Evolutionary conservation across 2,113 vertebrate species (phyloP).

Genomic region (Rhinopomastus cyanomelas): DNA sequence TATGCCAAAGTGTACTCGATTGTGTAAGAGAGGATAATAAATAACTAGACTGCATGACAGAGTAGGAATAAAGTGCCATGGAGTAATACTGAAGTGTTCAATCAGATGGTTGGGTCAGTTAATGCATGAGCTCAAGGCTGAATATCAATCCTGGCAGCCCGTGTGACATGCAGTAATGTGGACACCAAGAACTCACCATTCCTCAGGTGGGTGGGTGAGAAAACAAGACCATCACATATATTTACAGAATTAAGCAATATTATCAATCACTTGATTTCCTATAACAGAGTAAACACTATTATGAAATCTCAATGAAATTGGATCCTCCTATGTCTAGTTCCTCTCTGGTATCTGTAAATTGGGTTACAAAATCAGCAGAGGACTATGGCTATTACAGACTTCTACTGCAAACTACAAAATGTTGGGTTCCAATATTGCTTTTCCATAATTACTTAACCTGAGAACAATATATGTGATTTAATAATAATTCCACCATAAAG

Average conservation of each 20-base stretch:
- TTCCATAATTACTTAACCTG: neutral
- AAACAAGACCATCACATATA: neutral
- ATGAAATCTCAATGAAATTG: neutral
- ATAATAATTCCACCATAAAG: neutral
- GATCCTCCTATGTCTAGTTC: neutral
- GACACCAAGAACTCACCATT: neutral
- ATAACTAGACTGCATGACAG: constrained; percentile 31
- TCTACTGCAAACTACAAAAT: neutral
- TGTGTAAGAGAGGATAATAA: constrained; percentile 51
- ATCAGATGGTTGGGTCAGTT: constrained; percentile 39
- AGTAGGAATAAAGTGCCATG: neutral
- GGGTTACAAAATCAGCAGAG: neutral
- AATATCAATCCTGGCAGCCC: constrained; percentile 19
- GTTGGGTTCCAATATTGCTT: too few relatives aligned
- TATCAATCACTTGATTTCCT: neutral
- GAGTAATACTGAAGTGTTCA: constrained; percentile 28
- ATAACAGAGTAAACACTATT: neutral
- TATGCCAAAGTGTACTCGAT: constrained; percentile 47
- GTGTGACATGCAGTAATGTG: neutral
- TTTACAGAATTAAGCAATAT: neutral
- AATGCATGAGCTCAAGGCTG: constrained; percentile 33
- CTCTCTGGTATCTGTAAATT: neutral
- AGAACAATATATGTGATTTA: neutral
- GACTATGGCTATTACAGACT: neutral
- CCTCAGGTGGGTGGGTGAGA: neutral